Evolutionary conservation across 2,888 invertebrate species (phyloP).

Genomic region (Lymantria monacha): DNA sequence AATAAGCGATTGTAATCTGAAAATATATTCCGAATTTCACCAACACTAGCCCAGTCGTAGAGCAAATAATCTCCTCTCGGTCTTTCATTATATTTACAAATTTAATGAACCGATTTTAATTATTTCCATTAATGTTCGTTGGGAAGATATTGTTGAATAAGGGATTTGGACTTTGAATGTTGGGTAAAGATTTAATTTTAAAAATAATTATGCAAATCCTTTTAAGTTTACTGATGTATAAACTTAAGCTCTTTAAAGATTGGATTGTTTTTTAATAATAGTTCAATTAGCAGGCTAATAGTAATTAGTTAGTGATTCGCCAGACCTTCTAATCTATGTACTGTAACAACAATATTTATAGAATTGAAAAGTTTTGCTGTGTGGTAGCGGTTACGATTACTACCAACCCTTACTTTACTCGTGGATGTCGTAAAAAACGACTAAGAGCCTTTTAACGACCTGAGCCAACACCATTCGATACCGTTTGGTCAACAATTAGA

Average conservation of each 20-base stretch:
- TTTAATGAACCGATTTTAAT: slow-evolving; percentile 9
- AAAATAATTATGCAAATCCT: background rate
- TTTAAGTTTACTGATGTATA: background rate
- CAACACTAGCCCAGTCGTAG: slow-evolving; percentile 6
- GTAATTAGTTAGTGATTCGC: too few species aligned
- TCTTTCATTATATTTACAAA: slow-evolving; percentile 3
- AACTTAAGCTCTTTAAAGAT: background rate
- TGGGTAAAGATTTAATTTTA: background rate
- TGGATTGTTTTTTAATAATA: too few species aligned
- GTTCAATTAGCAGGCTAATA: too few species aligned
- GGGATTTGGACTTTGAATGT: background rate
- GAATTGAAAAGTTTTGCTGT: too few species aligned
- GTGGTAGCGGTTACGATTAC: too few species aligned
- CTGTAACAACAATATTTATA: too few species aligned
- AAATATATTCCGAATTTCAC: slow-evolving; percentile 3
- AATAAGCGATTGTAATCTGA: slow-evolving; percentile 8
- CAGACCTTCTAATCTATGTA: too few species aligned
- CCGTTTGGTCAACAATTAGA: too few species aligned
- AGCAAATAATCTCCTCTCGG: slow-evolving; percentile 3
- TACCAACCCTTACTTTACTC: too few species aligned
- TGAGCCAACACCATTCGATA: too few species aligned
- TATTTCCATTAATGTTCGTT: slow-evolving; percentile 13
- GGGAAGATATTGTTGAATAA: background rate
- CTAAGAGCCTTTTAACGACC: too few species aligned
- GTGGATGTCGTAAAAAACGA: too few species aligned